Percentiles rank a stretch among this genome's conserved stretches.
These are phyloP conservation scores for Sturnus vulgaris DNA, from an alignment of 2,113 vertebrate species.

Conservation along the genomic window DNA sequence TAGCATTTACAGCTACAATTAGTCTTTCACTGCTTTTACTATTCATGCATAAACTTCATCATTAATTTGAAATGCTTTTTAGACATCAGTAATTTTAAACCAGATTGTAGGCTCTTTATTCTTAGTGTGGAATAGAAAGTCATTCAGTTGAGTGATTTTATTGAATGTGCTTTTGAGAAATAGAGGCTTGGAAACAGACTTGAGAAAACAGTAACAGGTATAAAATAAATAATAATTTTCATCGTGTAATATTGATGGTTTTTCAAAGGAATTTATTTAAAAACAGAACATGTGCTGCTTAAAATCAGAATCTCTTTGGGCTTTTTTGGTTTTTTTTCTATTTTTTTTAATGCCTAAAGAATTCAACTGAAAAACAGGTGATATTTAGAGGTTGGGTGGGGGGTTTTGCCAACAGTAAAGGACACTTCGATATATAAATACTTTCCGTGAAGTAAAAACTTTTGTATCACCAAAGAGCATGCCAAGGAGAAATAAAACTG, in stretches of 20 bases:
- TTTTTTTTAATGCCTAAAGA: neutral
- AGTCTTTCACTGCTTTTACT: neutral
- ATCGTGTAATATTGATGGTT: neutral
- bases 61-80: neutral
- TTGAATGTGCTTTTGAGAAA: neutral
- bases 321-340: neutral
- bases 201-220: neutral
- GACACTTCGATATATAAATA: neutral
- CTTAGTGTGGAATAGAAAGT: neutral
- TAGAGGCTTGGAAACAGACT: neutral
- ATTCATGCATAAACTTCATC: neutral
- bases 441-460: neutral
- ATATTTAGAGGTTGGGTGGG: neutral
- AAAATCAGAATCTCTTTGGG: neutral
- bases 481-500: neutral
- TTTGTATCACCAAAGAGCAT: neutral
- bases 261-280: neutral
- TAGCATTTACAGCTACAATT: neutral
- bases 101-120: neutral
- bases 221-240: neutral
- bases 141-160: neutral
- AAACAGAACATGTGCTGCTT: neutral
- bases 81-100: neutral
- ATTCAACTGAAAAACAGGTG: neutral
- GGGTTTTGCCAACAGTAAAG: neutral